A percentile compares a stretch with the other conserved stretches of the same genome.
phyloP scores from a whole-genome alignment of 2,113 vertebrate genomes.

The Phoenicopterus ruber region DNA sequence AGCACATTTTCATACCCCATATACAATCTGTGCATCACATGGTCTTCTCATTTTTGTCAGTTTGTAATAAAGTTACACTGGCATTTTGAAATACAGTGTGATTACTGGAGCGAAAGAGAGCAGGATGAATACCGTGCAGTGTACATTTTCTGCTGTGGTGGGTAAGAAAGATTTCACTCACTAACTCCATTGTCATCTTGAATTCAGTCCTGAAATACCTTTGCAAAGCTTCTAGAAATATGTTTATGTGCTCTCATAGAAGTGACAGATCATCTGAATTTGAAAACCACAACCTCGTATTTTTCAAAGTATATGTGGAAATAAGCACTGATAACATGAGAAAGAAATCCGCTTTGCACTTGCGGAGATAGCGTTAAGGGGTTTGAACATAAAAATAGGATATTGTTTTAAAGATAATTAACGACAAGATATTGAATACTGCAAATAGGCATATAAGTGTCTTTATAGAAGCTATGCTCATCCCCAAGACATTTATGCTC shows the following conservation, averaged over 20 bases:
- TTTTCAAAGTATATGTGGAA: background rate
- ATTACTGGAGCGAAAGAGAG: constrained; percentile 2
- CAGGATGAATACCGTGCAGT: background rate
- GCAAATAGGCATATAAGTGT: background rate
- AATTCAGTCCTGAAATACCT: constrained; percentile 10
- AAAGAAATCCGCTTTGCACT: background rate
- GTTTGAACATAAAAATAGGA: background rate
- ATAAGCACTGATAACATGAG: background rate
- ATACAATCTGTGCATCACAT: background rate
- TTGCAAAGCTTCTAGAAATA: background rate
- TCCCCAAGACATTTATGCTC: background rate
- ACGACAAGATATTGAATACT: background rate
- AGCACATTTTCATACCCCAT: background rate
- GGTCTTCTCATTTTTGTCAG: background rate
- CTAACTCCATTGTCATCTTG: background rate
- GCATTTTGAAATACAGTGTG: background rate
- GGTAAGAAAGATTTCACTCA: background rate
- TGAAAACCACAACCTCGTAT: background rate
- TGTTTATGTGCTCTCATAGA: background rate
- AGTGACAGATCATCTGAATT: background rate
- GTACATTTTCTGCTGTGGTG: background rate
- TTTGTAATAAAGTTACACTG: background rate
- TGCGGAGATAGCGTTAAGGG: background rate
- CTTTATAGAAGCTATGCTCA: background rate
- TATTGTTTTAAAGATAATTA: background rate